Percentiles rank a stretch among this genome's conserved stretches.
phyloP scores from a whole-genome alignment of 2,113 vertebrate species.

The Euleptes europaea region DNA sequence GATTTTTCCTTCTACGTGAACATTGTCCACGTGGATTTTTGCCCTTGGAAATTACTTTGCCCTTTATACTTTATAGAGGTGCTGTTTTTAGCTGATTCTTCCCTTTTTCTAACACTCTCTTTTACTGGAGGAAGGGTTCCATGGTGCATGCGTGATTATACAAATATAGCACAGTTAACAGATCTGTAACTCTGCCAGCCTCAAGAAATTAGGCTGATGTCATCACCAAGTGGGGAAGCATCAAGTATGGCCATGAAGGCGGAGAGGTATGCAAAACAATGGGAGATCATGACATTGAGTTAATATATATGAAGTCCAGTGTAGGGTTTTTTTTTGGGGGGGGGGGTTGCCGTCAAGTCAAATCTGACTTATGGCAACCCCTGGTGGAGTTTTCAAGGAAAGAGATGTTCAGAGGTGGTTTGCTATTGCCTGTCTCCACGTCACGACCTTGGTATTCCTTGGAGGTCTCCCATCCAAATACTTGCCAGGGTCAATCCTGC shows the following conservation, averaged over 20 bases:
- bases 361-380: too few species aligned
- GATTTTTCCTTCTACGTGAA: background rate
- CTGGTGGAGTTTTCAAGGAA: too few species aligned
- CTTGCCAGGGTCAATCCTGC: too few species aligned
- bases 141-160: background rate
- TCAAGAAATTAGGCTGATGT: background rate
- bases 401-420: too few species aligned
- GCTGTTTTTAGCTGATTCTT: background rate
- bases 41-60: background rate
- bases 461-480: too few species aligned
- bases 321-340: too few species aligned
- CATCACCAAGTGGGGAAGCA: background rate
- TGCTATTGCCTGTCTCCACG: too few species aligned
- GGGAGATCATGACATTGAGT: too few species aligned
- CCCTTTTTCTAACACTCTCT: background rate
- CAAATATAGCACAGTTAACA: background rate
- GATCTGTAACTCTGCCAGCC: background rate
- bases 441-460: too few species aligned
- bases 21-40: background rate
- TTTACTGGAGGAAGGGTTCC: background rate
- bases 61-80: background rate
- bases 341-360: too few species aligned
- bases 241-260: background rate
- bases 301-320: too few species aligned
- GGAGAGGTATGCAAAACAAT: too few species aligned